Evolutionary conservation across 2,113 vertebrate genomes (phyloP).

Genomic region (Chauna torquata): DNA sequence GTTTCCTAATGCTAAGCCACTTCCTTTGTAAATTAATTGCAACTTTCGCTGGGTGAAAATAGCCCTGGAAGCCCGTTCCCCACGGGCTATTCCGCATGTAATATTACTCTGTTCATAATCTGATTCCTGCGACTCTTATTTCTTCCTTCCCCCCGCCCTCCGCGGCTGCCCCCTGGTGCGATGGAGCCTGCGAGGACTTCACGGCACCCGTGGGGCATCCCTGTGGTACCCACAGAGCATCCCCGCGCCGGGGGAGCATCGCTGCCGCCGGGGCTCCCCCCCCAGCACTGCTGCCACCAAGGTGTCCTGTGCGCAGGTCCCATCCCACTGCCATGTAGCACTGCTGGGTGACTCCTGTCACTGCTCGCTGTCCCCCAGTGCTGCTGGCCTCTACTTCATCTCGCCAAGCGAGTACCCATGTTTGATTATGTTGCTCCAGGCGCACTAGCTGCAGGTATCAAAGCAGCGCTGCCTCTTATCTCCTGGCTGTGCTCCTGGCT

Average conservation of each 20-base stretch:
- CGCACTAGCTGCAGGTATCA: neutral
- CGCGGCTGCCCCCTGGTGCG: neutral
- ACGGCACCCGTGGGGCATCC: neutral
- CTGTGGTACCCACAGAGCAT: neutral
- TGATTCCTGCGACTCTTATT: neutral
- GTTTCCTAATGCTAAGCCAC: slow-evolving; percentile 44
- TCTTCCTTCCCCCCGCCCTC: slow-evolving; percentile 7
- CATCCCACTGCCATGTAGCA: rapidly evolving
- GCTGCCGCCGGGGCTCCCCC: neutral
- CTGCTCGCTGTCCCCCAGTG: neutral
- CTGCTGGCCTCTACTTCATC: too few relatives aligned
- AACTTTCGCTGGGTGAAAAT: slow-evolving; percentile 44
- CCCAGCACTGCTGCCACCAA: rapidly evolving
- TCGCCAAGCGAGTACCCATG: rapidly evolving
- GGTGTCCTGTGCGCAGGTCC: neutral
- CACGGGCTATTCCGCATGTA: slow-evolving; percentile 29
- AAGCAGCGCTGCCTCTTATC: neutral
- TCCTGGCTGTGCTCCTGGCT: neutral
- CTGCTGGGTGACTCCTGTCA: neutral
- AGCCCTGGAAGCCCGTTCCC: slow-evolving; percentile 61
- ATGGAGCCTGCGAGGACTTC: neutral
- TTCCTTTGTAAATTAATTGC: slow-evolving; percentile 71
- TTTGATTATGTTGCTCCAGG: slow-evolving; percentile 22
- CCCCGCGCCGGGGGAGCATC: neutral
- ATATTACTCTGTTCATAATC: slow-evolving; percentile 39